Evolutionary conservation across 1,140 invertebrate genomes (phyloP), one percentile per base, ranked within the genome.

Genomic region (Solenopsis fugax): DNA sequence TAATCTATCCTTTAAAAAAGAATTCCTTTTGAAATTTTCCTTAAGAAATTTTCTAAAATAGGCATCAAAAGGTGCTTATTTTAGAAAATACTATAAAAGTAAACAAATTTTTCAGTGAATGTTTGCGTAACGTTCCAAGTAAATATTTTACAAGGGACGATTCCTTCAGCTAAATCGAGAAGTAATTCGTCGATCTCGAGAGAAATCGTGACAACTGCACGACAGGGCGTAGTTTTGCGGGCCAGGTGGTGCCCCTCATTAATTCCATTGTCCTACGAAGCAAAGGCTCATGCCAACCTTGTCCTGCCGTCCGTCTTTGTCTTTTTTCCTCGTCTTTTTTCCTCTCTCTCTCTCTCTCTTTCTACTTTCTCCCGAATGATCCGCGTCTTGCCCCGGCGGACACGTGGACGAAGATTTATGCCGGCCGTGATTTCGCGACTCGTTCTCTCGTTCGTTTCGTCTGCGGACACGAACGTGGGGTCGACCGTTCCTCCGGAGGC

Each of bases 181-280:
- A 62, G 48, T 72, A 87, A 87, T 87, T 88, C 58, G 76, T 69
- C 37, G 76, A 67, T 73, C 71, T 78, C 24, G 50, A 54, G n/a
- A 77, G 37, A 37, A 58, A 7, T 18, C 54, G 62, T 69, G 72
- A 88, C 64, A 64, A 48, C 41, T 56, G 54, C 16, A 24, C 52
- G 41, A 76, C 37, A 72, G 13, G 52, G 13, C 18, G 34, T 64
- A 85, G 50, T 29, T 85, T 85, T 77, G 54, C 41, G 64, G 62
- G 58, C 54, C 62, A 78, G 54, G 37, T 73, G 16, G 37, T 78
- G 60, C n/a, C 62, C 45, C 88, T 88, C 88, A 87, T 89, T 89
- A 89, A 89, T 85, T 41, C 88, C 65, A 89, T 89, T 89, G 88
- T 89, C 50, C 86, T 76, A 67, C 54, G 41, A 85, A 64, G 54